These are phyloP conservation scores for Noctua fimbriata DNA, from an alignment of 2,888 invertebrate species.

Conservation along the genomic window DNA sequence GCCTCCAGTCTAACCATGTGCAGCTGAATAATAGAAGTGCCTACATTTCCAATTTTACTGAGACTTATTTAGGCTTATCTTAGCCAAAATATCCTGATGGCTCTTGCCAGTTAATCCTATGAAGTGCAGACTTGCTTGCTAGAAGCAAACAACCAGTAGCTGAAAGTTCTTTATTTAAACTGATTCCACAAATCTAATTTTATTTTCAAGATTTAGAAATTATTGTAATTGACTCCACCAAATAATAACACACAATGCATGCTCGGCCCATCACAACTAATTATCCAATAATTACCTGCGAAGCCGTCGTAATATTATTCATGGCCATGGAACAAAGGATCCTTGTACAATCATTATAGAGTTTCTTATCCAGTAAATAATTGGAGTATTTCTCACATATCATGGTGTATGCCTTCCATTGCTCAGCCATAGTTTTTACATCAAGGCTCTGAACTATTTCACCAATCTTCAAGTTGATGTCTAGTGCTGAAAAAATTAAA, in stretches of 20 bases:
- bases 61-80: background rate
- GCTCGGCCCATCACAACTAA: background rate
- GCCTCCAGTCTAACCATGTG: background rate
- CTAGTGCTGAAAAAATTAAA: slow-evolving; percentile 79
- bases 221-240: too few species aligned
- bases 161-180: background rate
- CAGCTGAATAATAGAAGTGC: background rate
- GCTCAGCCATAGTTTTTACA: slow-evolving; percentile 89
- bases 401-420: slow-evolving; percentile 88
- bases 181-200: background rate
- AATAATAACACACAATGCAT: background rate
- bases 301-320: slow-evolving; percentile 75
- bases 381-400: slow-evolving; percentile 86
- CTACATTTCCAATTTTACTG: background rate
- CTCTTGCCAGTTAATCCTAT: background rate
- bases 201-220: background rate
- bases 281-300: slow-evolving; percentile 74
- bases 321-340: slow-evolving; percentile 76
- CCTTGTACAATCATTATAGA: slow-evolving; percentile 76
- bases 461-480: slow-evolving; percentile 86
- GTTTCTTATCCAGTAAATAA: slow-evolving; percentile 75
- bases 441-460: slow-evolving; percentile 86
- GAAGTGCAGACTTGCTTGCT: background rate
- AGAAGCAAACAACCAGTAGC: background rate
- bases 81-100: background rate